These are phyloP conservation scores for Eudyptes chrysolophus DNA, from an alignment of 2,113 vertebrate genomes.

Conservation along the genomic window DNA sequence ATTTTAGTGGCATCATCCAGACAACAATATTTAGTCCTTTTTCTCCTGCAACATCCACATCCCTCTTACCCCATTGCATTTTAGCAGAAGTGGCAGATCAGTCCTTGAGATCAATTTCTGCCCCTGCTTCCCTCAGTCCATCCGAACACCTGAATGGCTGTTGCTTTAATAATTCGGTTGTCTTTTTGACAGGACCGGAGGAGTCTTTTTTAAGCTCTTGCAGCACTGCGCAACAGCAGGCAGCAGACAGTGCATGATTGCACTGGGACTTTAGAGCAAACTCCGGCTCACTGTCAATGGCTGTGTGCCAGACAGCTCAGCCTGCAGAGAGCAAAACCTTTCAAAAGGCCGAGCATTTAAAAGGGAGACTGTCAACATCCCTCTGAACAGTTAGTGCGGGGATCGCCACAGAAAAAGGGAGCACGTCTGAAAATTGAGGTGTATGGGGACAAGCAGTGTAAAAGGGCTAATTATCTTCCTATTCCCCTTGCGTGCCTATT, in stretches of 20 bases:
- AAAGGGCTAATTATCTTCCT: conserved; percentile 63
- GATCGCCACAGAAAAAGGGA: not conserved
- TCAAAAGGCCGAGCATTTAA: conserved; percentile 38
- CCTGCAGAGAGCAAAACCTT: conserved; percentile 52
- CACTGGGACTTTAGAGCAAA: conserved; percentile 62
- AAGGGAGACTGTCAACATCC: conserved; percentile 59
- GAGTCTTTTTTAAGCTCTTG: conserved; percentile 59
- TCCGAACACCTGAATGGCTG: conserved; percentile 13
- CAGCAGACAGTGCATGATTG: conserved; percentile 71
- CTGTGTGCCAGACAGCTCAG: conserved; percentile 34
- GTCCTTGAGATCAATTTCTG: not conserved
- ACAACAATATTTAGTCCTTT: not conserved
- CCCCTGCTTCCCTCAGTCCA: not conserved
- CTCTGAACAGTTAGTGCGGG: conserved; percentile 12
- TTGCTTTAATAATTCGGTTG: conserved; percentile 56
- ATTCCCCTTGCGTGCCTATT: not conserved
- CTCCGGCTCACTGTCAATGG: conserved; percentile 44
- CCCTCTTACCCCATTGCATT: not conserved
- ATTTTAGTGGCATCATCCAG: not conserved
- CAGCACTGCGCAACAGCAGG: conserved; percentile 35
- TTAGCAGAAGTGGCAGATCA: not conserved
- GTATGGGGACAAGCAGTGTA: not conserved
- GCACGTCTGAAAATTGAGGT: conserved; percentile 19
- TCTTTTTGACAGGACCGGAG: conserved; percentile 45
- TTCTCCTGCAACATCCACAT: not conserved